A percentile compares a stretch with the other conserved stretches of the same genome.
These are phyloP conservation scores for Caranx melampygus DNA, from an alignment of 2,113 vertebrate genomes.

Conservation along the genomic window DNA sequence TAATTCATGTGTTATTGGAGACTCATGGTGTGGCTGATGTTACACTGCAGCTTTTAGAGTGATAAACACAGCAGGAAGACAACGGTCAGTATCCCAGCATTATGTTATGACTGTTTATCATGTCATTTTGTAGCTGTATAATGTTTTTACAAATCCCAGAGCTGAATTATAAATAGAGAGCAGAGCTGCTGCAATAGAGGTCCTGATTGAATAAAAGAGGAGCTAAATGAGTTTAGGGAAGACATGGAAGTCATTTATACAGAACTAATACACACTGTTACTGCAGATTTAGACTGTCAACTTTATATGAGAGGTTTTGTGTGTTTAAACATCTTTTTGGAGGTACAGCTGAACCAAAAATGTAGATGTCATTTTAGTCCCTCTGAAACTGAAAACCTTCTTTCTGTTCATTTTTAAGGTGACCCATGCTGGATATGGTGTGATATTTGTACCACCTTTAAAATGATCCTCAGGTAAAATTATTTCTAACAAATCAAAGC, in stretches of 20 bases:
- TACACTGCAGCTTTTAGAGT: conserved; percentile 22
- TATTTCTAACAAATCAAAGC: conserved; percentile 29
- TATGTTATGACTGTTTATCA: conserved; percentile 12
- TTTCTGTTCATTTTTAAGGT: conserved; percentile 11
- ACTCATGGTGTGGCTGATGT: background rate
- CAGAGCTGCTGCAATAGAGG: conserved; percentile 39
- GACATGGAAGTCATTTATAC: conserved; percentile 16
- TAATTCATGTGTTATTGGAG: conserved; percentile 3
- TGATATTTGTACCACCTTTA: conserved; percentile 5
- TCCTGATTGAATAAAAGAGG: conserved; percentile 52
- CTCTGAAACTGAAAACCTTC: conserved; percentile 17
- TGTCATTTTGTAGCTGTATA: conserved; percentile 48
- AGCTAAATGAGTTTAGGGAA: conserved; percentile 41
- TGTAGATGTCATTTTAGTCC: conserved; percentile 9
- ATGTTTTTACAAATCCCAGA: conserved; percentile 55
- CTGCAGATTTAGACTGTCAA: background rate
- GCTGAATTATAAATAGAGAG: conserved; percentile 24
- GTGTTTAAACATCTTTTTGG: background rate
- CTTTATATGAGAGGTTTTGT: background rate
- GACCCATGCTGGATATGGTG: conserved; percentile 28
- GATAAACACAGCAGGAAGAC: conserved; percentile 32
- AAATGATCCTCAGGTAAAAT: conserved; percentile 63
- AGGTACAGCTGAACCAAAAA: conserved; percentile 10
- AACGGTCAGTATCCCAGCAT: background rate
- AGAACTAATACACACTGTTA: conserved; percentile 6